Conservation (phyloP, 2,888 invertebrate species). For the Lepetodrilus schrolli region DNA sequence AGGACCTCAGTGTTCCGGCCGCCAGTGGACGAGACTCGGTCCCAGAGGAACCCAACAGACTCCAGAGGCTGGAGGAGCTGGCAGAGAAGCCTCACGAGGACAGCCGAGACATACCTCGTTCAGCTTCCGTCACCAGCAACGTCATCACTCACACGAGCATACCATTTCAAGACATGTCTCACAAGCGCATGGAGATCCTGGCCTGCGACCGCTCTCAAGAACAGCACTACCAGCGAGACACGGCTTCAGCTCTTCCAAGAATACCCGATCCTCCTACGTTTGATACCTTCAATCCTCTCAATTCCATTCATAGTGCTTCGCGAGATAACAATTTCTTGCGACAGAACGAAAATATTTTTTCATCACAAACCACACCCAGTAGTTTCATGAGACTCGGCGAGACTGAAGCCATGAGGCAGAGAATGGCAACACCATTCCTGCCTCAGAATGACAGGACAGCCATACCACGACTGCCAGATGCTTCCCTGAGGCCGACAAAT, state of each 20-base stretch:
- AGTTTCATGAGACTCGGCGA: conserved; percentile 63
- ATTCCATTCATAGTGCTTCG: conserved; percentile 41
- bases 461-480: conserved; percentile 62
- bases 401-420: conserved; percentile 65
- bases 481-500: conserved; percentile 50
- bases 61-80: conserved; percentile 45
- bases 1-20: conserved; percentile 53
- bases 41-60: conserved; percentile 37
- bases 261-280: conserved; percentile 44
- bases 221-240: conserved; percentile 44
- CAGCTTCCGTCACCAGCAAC: conserved; percentile 39
- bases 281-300: conserved; percentile 45
- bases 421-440: conserved; percentile 61
- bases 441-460: conserved; percentile 42
- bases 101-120: conserved; percentile 20
- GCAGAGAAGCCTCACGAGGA: conserved; percentile 46
- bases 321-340: conserved; percentile 46
- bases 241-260: conserved; percentile 41
- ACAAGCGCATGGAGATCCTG: conserved; percentile 62
- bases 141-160: conserved; percentile 46
- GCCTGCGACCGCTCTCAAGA: conserved; percentile 57
- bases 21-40: conserved; percentile 31
- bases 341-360: conserved; percentile 43
- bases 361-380: conserved; percentile 42
- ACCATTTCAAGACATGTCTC: conserved; percentile 58